Evolutionary conservation across 1,140 invertebrate genomes (phyloP).

Genomic region (Cydia amplana): DNA sequence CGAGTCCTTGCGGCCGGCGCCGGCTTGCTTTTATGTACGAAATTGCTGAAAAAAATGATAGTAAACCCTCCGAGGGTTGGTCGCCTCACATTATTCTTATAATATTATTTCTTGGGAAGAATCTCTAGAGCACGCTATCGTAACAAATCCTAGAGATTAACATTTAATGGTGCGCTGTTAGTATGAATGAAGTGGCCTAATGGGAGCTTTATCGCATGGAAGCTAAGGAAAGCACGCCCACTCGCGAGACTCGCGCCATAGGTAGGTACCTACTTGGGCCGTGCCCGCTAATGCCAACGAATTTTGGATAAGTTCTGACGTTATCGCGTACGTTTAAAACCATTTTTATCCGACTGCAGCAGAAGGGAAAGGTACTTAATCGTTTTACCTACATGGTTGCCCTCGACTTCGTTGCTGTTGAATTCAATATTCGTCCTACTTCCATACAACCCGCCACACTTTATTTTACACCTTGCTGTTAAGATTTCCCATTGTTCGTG

Average conservation of each 20-base stretch:
- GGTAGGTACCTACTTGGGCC: slow-evolving; percentile 34
- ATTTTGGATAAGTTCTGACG: slow-evolving; percentile 16
- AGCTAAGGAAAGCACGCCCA: slow-evolving; percentile 36
- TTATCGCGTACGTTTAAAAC: neutral
- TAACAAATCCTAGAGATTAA: slow-evolving; percentile 45
- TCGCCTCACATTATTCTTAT: slow-evolving; percentile 17
- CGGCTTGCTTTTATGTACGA: slow-evolving; percentile 36
- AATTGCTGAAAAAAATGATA: slow-evolving; percentile 32
- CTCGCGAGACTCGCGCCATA: neutral
- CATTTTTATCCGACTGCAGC: neutral
- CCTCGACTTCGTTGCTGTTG: too few species aligned
- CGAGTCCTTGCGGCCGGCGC: slow-evolving; percentile 34
- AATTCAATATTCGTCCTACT: too few species aligned
- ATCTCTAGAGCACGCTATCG: slow-evolving; percentile 30
- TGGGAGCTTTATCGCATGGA: slow-evolving; percentile 51
- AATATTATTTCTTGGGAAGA: slow-evolving; percentile 21
- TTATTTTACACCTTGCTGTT: too few species aligned
- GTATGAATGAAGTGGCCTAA: slow-evolving; percentile 51
- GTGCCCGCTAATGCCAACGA: slow-evolving; percentile 24
- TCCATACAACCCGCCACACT: too few species aligned
- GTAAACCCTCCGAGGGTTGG: neutral
- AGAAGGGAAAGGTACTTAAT: neutral
- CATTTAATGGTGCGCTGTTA: slow-evolving; percentile 48
- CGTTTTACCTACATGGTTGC: neutral
- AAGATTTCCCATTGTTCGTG: too few species aligned